Conservation (phyloP, 2,113 vertebrate genomes). For the Oryzias woworae region DNA sequence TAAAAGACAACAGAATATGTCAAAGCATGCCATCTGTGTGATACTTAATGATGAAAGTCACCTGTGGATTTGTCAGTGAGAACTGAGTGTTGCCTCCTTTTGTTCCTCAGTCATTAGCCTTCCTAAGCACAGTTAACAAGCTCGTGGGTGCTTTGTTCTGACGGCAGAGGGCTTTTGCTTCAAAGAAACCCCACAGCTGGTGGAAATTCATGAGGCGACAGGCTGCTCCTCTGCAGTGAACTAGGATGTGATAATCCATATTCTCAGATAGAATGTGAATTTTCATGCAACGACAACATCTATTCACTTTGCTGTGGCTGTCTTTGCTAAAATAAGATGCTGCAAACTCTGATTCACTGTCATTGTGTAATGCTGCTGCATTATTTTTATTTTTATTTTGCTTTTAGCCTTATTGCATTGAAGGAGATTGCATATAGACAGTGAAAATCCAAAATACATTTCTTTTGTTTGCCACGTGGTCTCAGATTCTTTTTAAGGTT, state of each 20-base stretch:
- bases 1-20: conserved; percentile 5
- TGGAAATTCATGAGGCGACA: conserved; percentile 27
- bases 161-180: conserved; percentile 22
- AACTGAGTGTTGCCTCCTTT: conserved; percentile 24
- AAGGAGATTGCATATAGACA: too few species aligned
- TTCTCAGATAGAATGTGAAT: conserved; percentile 32
- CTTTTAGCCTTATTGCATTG: too few species aligned
- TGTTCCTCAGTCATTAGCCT: conserved; percentile 40
- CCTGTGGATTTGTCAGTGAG: conserved; percentile 43
- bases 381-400: too few species aligned
- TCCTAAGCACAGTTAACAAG: conserved; percentile 43
- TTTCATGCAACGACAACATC: conserved; percentile 17
- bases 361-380: too few species aligned
- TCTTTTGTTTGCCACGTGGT: too few species aligned
- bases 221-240: conserved; percentile 27
- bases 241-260: conserved; percentile 43
- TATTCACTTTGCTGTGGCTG: conserved; percentile 19
- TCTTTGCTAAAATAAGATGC: conserved; percentile 6
- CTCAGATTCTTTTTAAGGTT: too few species aligned
- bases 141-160: conserved; percentile 47
- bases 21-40: conserved; percentile 1
- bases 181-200: conserved; percentile 45
- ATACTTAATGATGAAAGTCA: conserved; percentile 31
- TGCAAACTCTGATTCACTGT: background rate
- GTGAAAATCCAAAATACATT: too few species aligned